Evolutionary conservation across 2,797 vertebrate species (phyloP).

Genomic region (Danio albolineatus): DNA sequence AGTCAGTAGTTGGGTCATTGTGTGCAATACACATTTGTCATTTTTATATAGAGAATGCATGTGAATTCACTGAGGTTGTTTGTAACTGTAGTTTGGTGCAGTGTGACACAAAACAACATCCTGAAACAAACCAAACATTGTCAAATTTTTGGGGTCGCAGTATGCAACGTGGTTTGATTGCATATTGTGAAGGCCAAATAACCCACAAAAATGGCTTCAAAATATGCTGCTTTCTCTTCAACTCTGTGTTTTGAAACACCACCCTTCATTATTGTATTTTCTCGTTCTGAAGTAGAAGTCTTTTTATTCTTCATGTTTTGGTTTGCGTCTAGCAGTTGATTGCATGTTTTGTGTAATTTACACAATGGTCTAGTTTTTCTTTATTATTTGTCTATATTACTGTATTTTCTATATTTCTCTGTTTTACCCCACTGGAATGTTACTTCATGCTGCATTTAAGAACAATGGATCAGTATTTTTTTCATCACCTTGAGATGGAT

Average conservation of each 20-base stretch:
- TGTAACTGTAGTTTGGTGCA: background rate
- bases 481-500: background rate
- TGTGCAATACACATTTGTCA: background rate
- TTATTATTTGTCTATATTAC: no score
- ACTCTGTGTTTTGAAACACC: background rate
- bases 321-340: conserved; percentile 3
- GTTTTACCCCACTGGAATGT: no score
- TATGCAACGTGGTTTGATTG: background rate
- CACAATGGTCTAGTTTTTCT: background rate
- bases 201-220: conserved; percentile 24
- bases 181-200: background rate
- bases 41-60: background rate
- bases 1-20: conserved; percentile 15
- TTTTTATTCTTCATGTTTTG: background rate
- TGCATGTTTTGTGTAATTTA: conserved; percentile 1
- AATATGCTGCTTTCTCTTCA: background rate
- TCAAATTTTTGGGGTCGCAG: background rate
- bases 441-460: background rate
- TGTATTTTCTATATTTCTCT: no score
- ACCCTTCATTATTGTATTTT: background rate
- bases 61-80: background rate
- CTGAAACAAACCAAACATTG: background rate
- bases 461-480: background rate
- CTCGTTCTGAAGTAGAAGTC: background rate
- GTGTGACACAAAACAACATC: background rate